Evolutionary conservation across 1,140 invertebrate genomes (phyloP), one percentile per base, ranked within the genome.

Genomic region (Tetraneura akinire): DNA sequence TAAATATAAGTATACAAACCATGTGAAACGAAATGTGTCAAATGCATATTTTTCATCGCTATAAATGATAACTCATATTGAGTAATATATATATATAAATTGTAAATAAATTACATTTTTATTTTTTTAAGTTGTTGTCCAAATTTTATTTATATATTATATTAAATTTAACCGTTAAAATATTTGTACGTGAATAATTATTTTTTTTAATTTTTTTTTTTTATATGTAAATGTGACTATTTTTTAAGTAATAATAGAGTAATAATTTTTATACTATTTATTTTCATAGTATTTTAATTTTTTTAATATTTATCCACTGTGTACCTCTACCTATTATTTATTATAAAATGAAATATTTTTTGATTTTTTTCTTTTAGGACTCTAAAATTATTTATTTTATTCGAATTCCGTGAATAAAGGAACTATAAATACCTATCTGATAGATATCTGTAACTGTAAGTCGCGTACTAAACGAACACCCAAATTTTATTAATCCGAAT

Each of bases 41-140:
- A 18, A 70, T 23, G 49, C 16, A 70, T 29, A 70, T 21, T 66
- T 6, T 26, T 47, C 26, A n/a, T 49, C 3, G 14, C 49, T 37
- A 47, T 49, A 0, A 16, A 68, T n/a, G n/a, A n/a, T 45, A 45
- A 70, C 68, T 70, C 68, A 70, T 70, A 49, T 70, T 70, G 68
- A 70, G 68, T 70, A 29, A 1, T n/a, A n/a, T n/a, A 26, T 49
- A 49, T 49, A 14, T 45, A 45, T 70, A 70, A 23, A 37, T 49
- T 70, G 68, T 70, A 49, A 49, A 49, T 49, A 70, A 70, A 49
- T 70, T 29, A 45, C 64, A 70, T 49, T 47, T 23, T 21, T 47
- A 47, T 68, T 32, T 42, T 47, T 29, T 10, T 29, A 49, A 29
- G 21, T 70, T 70, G 68, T 70, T 70, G 66, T 51, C 45, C 45